These are phyloP conservation scores for Myathropa florea DNA, from an alignment of 2,888 invertebrate species.

Conservation along the genomic window DNA sequence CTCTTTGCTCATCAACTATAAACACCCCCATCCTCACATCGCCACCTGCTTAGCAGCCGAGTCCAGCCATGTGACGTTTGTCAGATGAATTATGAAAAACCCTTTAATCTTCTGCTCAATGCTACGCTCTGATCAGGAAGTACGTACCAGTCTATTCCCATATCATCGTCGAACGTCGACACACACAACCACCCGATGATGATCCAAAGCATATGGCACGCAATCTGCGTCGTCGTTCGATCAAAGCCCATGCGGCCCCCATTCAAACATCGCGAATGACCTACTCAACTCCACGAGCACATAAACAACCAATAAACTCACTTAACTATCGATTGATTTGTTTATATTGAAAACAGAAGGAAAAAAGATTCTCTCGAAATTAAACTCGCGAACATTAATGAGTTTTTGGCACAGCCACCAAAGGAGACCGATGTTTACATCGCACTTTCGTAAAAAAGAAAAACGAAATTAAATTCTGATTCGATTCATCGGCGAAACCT, in stretches of 20 bases:
- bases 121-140: background rate
- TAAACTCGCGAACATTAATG: slow-evolving; percentile 15
- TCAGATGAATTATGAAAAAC: background rate
- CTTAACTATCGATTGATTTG: slow-evolving; percentile 62
- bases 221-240: background rate
- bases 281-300: slow-evolving; percentile 53
- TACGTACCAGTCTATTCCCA: background rate
- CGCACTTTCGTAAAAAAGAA: slow-evolving; percentile 30
- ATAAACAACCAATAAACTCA: slow-evolving; percentile 61
- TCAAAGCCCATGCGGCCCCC: background rate
- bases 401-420: slow-evolving; percentile 41
- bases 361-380: background rate
- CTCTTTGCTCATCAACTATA: too few species aligned
- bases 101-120: background rate
- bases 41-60: background rate
- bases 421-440: slow-evolving; percentile 46
- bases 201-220: background rate
- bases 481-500: slow-evolving; percentile 21
- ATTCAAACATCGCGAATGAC: slow-evolving; percentile 55
- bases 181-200: background rate
- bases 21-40: background rate
- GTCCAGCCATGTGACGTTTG: background rate
- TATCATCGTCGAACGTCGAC: background rate
- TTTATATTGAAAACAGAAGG: slow-evolving; percentile 35
- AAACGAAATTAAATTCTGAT: background rate